Evolutionary conservation across 2,113 vertebrate species (phyloP).

Genomic region (Tetrao urogallus): DNA sequence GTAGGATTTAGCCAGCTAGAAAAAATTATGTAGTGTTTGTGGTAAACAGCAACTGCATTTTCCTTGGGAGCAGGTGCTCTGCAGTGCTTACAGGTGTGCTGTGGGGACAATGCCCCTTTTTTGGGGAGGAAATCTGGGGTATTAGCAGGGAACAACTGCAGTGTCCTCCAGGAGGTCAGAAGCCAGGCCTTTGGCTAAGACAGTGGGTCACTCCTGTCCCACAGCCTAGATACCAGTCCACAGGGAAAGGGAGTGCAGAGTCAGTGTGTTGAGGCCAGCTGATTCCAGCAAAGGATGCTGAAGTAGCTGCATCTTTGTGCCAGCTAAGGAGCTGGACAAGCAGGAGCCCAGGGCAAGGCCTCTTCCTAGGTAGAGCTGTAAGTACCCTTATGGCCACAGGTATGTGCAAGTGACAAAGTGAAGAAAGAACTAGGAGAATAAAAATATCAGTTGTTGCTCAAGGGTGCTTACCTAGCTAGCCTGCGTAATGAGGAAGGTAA

Average conservation of each 20-base stretch:
- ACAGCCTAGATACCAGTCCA: neutral
- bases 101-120: neutral
- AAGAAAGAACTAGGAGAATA: neutral
- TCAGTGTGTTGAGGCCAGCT: neutral
- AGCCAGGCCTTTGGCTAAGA: neutral
- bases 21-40: neutral
- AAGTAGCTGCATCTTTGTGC: neutral
- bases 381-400: neutral
- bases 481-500: neutral
- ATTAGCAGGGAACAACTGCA: accelerated
- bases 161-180: neutral
- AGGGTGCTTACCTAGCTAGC: neutral
- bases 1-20: neutral
- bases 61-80: neutral
- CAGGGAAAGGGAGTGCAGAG: neutral
- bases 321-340: neutral
- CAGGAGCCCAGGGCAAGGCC: neutral
- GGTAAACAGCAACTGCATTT: neutral
- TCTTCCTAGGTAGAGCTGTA: neutral
- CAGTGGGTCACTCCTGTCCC: neutral
- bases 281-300: neutral
- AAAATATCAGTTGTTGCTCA: neutral
- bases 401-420: neutral
- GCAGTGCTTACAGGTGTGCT: neutral
- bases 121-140: neutral